phyloP scores from a whole-genome alignment of 1,140 invertebrate species.

The Antheraea pernyi region DNA sequence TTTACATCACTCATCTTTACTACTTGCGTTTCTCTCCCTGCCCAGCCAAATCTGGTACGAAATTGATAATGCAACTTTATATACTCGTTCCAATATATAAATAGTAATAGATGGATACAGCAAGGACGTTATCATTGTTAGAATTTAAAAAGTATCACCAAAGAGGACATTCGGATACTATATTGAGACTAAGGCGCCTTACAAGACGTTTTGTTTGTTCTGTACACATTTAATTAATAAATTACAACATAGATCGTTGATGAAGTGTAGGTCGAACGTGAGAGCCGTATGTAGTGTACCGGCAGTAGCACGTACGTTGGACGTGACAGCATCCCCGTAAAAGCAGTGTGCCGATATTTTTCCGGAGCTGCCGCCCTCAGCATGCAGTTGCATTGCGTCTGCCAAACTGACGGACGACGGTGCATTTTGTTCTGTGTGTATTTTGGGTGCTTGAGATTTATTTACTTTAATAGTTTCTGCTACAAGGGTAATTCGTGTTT shows the following conservation, averaged over 20 bases:
- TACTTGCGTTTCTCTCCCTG: too few relatives aligned
- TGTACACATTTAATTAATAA: too few relatives aligned
- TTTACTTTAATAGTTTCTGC: not conserved
- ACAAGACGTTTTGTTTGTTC: too few relatives aligned
- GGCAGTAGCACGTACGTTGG: conserved; percentile 24
- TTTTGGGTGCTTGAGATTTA: not conserved
- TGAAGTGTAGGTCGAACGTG: not conserved
- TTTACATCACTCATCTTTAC: too few relatives aligned
- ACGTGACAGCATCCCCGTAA: conserved; percentile 31
- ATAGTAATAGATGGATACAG: too few relatives aligned
- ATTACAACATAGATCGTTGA: not conserved
- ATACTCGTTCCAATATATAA: too few relatives aligned
- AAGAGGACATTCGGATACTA: too few relatives aligned
- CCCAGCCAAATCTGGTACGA: too few relatives aligned
- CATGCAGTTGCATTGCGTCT: conserved; percentile 18
- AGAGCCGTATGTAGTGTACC: not conserved
- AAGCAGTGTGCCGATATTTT: conserved; percentile 34
- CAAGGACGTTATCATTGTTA: too few relatives aligned
- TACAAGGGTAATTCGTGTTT: not conserved
- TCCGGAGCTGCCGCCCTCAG: conserved; percentile 29
- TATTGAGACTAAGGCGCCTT: too few relatives aligned
- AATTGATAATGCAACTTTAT: too few relatives aligned
- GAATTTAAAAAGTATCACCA: too few relatives aligned
- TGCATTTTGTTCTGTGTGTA: not conserved
- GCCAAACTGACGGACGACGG: conserved; percentile 29